Conservation (phyloP, 2,113 vertebrate species). For the Spheniscus mendiculus region DNA sequence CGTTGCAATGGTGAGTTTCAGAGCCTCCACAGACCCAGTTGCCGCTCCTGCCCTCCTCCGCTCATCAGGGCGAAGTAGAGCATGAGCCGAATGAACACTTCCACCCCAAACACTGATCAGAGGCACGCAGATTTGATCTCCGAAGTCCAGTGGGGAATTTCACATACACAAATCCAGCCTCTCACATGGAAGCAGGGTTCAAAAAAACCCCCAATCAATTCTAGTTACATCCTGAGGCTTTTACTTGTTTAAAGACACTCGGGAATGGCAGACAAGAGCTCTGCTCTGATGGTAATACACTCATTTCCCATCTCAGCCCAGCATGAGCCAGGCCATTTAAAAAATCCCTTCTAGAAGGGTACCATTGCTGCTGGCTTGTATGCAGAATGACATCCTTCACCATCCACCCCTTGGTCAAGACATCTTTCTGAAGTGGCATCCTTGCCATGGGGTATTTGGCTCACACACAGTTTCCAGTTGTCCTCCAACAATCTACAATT, state of each 20-base stretch:
- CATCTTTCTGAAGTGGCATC: neutral
- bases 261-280: neutral
- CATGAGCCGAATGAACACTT: accelerated
- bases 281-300: neutral
- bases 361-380: neutral
- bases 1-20: accelerated
- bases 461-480: neutral
- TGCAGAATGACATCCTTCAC: neutral
- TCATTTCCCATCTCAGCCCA: neutral
- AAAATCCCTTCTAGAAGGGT: neutral
- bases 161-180: neutral
- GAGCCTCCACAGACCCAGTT: neutral
- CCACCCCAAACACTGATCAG: neutral
- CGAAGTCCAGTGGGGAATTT: accelerated
- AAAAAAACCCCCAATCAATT: neutral
- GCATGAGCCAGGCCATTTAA: neutral
- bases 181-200: accelerated
- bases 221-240: too few relatives aligned
- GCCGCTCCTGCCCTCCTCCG: neutral
- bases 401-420: neutral
- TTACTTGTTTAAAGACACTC: neutral
- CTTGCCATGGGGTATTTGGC: neutral
- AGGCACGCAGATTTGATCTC: accelerated
- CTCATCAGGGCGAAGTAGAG: accelerated
- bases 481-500: neutral